Conservation (phyloP, 2,797 vertebrate genomes). For the Acestrorhynchus altus region DNA sequence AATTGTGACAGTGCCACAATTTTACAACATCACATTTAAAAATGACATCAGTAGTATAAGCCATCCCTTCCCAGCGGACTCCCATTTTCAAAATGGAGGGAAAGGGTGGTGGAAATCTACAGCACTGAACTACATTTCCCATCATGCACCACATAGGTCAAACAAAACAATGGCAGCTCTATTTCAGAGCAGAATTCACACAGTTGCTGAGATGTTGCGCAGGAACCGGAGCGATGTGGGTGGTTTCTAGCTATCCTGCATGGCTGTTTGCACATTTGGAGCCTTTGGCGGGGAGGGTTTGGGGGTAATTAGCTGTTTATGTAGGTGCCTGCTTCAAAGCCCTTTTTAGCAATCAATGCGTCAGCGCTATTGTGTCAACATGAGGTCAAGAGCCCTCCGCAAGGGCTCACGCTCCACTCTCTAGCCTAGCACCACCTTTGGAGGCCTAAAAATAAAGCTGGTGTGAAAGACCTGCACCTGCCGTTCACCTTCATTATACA, state of each 20-base stretch:
- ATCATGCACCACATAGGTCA: slow-evolving; percentile 60
- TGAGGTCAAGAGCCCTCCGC: slow-evolving; percentile 70
- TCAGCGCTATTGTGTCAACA: slow-evolving; percentile 72
- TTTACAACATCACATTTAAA: slow-evolving; percentile 74
- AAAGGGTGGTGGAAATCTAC: slow-evolving; percentile 47
- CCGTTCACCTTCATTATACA: slow-evolving; percentile 73
- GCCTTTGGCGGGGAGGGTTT: slow-evolving; percentile 37
- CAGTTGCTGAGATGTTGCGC: slow-evolving; percentile 26
- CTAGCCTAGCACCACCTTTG: slow-evolving; percentile 65
- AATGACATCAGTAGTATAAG: slow-evolving; percentile 72
- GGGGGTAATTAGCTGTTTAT: slow-evolving; percentile 63
- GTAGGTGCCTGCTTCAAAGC: slow-evolving; percentile 59
- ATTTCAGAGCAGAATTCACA: slow-evolving; percentile 40
- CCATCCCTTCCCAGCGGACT: slow-evolving; percentile 56
- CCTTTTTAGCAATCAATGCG: slow-evolving; percentile 57
- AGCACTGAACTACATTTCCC: slow-evolving; percentile 61
- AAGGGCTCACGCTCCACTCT: slow-evolving; percentile 63
- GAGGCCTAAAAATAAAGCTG: slow-evolving; percentile 75
- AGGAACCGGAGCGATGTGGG: slow-evolving; percentile 59
- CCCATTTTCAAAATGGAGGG: slow-evolving; percentile 51
- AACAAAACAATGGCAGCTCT: slow-evolving; percentile 49
- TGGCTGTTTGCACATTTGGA: slow-evolving; percentile 67
- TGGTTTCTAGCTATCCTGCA: slow-evolving; percentile 72
- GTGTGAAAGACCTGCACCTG: slow-evolving; percentile 77
- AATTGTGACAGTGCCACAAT: slow-evolving; percentile 71